Evolutionary conservation across 2,888 invertebrate genomes (phyloP).

Genomic region (Pollenia angustigena): DNA sequence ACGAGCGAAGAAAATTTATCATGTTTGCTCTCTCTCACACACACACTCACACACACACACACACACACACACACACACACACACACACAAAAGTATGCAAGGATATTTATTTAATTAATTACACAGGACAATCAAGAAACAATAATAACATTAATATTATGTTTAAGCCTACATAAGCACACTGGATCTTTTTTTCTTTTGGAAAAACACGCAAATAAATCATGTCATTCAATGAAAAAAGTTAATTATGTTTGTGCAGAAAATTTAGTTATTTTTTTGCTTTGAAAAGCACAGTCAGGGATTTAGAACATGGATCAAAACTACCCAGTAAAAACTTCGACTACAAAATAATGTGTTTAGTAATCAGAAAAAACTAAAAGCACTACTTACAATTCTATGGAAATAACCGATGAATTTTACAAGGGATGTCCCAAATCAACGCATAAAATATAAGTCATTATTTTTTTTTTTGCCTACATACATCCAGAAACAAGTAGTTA

Average conservation of each 20-base stretch:
- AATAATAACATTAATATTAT: constrained; percentile 8
- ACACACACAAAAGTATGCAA: not conserved
- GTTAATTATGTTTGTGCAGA: not conserved
- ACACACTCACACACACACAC: not conserved
- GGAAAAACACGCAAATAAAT: constrained; percentile 22
- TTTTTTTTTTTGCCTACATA: too few relatives aligned
- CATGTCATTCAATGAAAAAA: constrained; percentile 1
- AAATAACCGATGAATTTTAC: too few relatives aligned
- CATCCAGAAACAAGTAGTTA: too few relatives aligned
- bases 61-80: not conserved
- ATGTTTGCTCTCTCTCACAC: constrained; percentile 3
- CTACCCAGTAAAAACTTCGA: too few relatives aligned
- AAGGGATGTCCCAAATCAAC: too few relatives aligned
- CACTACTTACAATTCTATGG: too few relatives aligned
- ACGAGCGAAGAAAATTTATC: not conserved
- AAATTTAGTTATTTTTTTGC: too few relatives aligned
- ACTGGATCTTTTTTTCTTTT: not conserved
- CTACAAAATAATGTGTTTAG: too few relatives aligned
- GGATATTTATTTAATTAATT: constrained; percentile 31
- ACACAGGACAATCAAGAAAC: not conserved
- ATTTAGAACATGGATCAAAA: too few relatives aligned
- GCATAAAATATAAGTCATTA: too few relatives aligned
- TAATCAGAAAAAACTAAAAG: too few relatives aligned
- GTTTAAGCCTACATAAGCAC: constrained; percentile 6
- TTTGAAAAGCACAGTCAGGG: too few relatives aligned